Base-by-base conservation (phyloP, 2,888 invertebrate genomes). In the Orchesellides sinensis region DNA sequence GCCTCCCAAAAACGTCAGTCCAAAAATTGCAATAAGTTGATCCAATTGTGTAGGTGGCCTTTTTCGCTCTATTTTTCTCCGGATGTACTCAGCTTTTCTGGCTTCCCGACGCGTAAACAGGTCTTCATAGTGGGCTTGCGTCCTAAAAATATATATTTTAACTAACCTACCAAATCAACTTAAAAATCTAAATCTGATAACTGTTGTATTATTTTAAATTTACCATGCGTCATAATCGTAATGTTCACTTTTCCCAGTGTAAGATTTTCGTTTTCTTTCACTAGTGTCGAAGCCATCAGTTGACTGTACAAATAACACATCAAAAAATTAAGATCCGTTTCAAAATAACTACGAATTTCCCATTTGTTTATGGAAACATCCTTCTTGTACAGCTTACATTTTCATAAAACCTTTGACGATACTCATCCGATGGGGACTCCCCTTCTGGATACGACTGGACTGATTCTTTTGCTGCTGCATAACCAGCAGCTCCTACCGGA, bases 221-320 rank as follows among this genome's bases (percentile, higher is more conserved):
- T 69, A 81, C 81, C 81, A 81, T 25, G 74, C 81, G 21, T 81
- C 81, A 49, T 14, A 81, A 25, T 81, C 69, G 35, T 32, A 81
- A 8, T 81, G 68, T 5, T 81, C 52, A 1, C 74, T 69, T 32
- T 54, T 81, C 10, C 81, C 81, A 4, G 59, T 72, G 19, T 27
- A 72, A 3, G 59, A 12, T 23, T 56, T 23, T 19, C 19, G 17
- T 29, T 56, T 59, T 6, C 40, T 4, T 2, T 4, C 1, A 21
- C 2, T 17, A 17, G n/a, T 19, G 23, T 61, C 56, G 25, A 56
- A 56, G 23, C 17, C 54, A 14, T 21, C 25, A 23, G 23, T 8
- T 8, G 32, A 1, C 29, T 29, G 29, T 17, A 61, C 1, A 12
- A 17, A 32, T n/a, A n/a, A n/a, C n/a, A n/a, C n/a, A n/a, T n/a